Conservation (phyloP, 2,797 vertebrate genomes). For the Acipenser transmontanus region DNA sequence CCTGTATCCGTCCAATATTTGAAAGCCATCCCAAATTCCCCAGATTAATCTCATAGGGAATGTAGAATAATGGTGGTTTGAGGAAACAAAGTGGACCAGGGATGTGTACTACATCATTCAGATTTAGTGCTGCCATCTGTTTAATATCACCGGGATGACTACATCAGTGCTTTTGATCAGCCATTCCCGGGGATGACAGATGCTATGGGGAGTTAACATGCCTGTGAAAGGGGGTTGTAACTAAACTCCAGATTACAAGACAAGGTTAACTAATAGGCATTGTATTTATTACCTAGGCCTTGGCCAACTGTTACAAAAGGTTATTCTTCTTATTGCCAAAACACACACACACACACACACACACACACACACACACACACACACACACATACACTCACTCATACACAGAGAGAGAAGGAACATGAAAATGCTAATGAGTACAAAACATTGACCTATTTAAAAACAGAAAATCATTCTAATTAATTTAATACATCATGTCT, state of each 20-base stretch:
- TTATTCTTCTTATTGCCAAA: conserved; percentile 23
- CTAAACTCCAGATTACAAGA: conserved; percentile 46
- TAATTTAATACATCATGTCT: too few relatives aligned
- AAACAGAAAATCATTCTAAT: conserved; percentile 15
- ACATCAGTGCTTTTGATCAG: conserved; percentile 65
- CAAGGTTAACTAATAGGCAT: conserved; percentile 37
- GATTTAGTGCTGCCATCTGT: conserved; percentile 87
- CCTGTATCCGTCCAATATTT: conserved; percentile 38
- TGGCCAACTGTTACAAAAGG: conserved; percentile 21
- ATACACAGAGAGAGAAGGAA: conserved; percentile 26
- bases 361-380: too few relatives aligned
- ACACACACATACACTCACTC: too few relatives aligned
- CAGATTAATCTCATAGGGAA: conserved; percentile 66
- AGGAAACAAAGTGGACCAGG: conserved; percentile 75
- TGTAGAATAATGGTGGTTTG: conserved; percentile 60
- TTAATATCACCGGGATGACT: conserved; percentile 58
- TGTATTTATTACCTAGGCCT: conserved; percentile 28
- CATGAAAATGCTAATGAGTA: conserved; percentile 45
- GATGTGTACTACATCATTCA: conserved; percentile 83
- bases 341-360: too few relatives aligned
- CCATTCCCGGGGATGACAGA: conserved; percentile 74
- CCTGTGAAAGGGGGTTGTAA: conserved; percentile 34
- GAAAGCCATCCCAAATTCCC: conserved; percentile 56
- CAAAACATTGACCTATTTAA: conserved; percentile 51
- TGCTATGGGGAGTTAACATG: conserved; percentile 49